These are phyloP conservation scores for Ophion obscuratus DNA, from an alignment of 2,888 invertebrate species.

Conservation along the genomic window DNA sequence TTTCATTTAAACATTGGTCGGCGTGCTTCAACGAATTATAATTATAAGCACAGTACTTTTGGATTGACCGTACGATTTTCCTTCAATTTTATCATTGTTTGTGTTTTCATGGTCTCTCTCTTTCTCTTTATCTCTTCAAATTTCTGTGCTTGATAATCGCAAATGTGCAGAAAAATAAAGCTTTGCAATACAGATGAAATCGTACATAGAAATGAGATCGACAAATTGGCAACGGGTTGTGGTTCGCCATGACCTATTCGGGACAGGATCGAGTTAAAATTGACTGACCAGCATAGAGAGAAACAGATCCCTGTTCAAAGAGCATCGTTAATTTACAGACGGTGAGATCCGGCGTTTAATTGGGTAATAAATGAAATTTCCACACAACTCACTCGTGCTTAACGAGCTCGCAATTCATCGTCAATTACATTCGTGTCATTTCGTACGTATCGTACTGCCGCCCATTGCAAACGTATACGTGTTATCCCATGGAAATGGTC, in stretches of 20 bases:
- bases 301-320: conserved; percentile 43
- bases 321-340: conserved; percentile 51
- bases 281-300: not conserved
- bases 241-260: conserved; percentile 38
- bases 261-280: conserved; percentile 43
- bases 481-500: conserved; percentile 38
- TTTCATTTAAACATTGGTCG: no score
- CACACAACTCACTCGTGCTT: conserved; percentile 45
- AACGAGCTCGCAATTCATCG: conserved; percentile 48
- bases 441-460: conserved; percentile 10
- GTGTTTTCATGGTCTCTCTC: not conserved
- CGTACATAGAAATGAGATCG: conserved; percentile 10
- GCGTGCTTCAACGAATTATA: no score
- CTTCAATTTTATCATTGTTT: not conserved
- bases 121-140: not conserved
- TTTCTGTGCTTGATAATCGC: not conserved
- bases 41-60: not conserved
- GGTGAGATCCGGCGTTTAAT: conserved; percentile 51
- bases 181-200: not conserved
- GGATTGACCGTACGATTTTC: not conserved
- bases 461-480: conserved; percentile 25
- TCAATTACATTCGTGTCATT: conserved; percentile 41
- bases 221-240: conserved; percentile 1
- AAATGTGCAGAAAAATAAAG: not conserved
- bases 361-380: conserved; percentile 59